phyloP scores from a whole-genome alignment of 2,888 invertebrate genomes.

The Hylaea fasciaria region DNA sequence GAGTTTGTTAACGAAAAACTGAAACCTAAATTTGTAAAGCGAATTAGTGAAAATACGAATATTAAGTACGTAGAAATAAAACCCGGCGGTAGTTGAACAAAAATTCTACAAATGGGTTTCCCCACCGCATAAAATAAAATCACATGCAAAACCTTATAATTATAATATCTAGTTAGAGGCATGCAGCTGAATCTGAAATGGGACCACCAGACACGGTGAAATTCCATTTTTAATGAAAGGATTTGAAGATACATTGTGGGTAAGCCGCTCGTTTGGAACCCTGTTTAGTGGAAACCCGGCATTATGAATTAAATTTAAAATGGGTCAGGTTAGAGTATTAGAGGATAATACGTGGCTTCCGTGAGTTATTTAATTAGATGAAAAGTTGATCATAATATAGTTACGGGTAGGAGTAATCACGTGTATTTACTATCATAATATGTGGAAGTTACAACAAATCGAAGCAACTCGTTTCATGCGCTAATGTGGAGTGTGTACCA shows the following conservation, averaged over 20 bases:
- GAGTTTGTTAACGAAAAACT: too few species aligned
- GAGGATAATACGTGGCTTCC: constrained; percentile 32
- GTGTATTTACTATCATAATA: too few species aligned
- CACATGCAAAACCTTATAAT: constrained; percentile 17
- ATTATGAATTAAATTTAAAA: constrained; percentile 59
- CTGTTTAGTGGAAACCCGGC: constrained; percentile 54
- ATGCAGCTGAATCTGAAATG: constrained; percentile 44
- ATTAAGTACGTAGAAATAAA: neutral
- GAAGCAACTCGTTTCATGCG: too few species aligned
- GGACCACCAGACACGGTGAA: constrained; percentile 44
- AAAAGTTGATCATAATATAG: too few species aligned
- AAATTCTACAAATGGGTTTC: neutral
- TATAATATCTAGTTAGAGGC: constrained; percentile 36
- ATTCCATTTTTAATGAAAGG: constrained; percentile 62
- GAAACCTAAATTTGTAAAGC: too few species aligned
- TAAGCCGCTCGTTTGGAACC: constrained; percentile 56
- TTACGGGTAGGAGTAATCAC: too few species aligned
- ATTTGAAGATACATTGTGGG: constrained; percentile 57
- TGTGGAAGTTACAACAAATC: too few species aligned
- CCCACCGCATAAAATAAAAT: constrained; percentile 31
- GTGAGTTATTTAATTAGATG: constrained; percentile 18
- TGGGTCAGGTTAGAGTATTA: constrained; percentile 38
- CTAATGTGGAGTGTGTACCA: too few species aligned
- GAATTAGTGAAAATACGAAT: too few species aligned
- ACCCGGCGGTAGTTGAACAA: neutral